These are phyloP conservation scores for Brachyalestes nurse DNA, from an alignment of 2,797 vertebrate species.

Conservation along the genomic window DNA sequence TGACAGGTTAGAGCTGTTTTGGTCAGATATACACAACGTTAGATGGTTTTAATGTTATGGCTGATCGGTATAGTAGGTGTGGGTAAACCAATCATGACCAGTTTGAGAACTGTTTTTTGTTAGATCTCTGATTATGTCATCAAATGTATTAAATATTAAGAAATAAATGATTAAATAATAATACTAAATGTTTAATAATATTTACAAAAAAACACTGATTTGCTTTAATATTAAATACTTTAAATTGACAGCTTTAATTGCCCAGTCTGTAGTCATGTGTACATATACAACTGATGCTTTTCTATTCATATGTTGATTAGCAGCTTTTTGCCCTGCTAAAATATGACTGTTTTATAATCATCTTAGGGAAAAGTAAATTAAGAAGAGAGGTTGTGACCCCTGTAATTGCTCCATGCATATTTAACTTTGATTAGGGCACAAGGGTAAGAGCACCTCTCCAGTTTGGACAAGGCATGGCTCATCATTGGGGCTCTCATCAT, in stretches of 20 bases:
- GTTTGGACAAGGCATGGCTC: slow-evolving; percentile 55
- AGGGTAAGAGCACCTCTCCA: slow-evolving; percentile 48
- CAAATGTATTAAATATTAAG: too few relatives aligned
- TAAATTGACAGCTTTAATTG: not conserved
- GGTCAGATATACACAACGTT: too few relatives aligned
- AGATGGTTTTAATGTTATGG: too few relatives aligned
- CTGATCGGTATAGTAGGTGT: too few relatives aligned
- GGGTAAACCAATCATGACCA: not conserved
- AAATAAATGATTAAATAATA: too few relatives aligned
- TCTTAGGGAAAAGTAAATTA: slow-evolving; percentile 47
- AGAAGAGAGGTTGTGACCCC: slow-evolving; percentile 56
- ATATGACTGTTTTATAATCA: slow-evolving; percentile 37
- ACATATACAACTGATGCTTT: not conserved
- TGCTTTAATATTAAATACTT: not conserved
- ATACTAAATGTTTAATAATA: too few relatives aligned
- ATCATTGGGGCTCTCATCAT: slow-evolving; percentile 52
- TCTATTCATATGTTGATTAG: slow-evolving; percentile 20
- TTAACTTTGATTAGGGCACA: slow-evolving; percentile 58
- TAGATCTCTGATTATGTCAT: too few relatives aligned
- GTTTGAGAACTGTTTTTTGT: not conserved
- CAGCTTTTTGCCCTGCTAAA: slow-evolving; percentile 38
- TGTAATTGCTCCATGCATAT: slow-evolving; percentile 56
- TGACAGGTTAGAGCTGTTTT: too few relatives aligned
- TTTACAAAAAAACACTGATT: too few relatives aligned
- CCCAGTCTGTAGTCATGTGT: too few relatives aligned